Base-by-base conservation (phyloP, 2,113 vertebrate genomes). In the Toxostoma redivivum region DNA sequence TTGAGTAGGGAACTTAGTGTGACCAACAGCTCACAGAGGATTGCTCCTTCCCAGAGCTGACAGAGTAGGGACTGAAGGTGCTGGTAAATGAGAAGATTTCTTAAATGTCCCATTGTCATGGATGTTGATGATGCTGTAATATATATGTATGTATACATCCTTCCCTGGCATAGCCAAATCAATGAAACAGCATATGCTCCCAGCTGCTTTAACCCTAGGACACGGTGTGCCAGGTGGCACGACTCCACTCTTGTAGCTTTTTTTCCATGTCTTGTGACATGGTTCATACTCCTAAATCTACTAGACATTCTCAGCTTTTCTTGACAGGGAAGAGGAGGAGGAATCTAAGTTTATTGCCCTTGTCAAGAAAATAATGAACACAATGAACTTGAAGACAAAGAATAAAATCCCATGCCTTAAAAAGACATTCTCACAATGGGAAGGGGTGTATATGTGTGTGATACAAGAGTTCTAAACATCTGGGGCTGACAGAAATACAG, bases 171-270 rank as follows among this genome's bases (percentile, higher is more conserved):
- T 35, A 72, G 78, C 45, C 31, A 57, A 94, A 45, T 60, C 73
- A 89, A 14, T 72, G 89, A 57, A 94, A 61, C 44, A 71, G 76
- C 86, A 83, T 81, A 47, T 86, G 76, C 18, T 88, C 47, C 56
- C 93, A 96, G 94, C 95, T 96, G 94, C 48, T 77, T 71, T 51
- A 72, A 69, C 82, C 53, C 82, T 37, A 67, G 88, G 86, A 67
- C 40, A 12, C 1, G 31, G 28, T 23, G 33, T 78, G 64, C 93
- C 94, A 94, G 92, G 92, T 92, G 94, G 85, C 79, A 94, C 60
- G 44, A 65, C 76, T 96, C 64, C 28, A 51, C 24, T 50, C 79
- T 74, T 7, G 1, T 9, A 76, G 78, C 44, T 69, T 85, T 95
- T 92, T 93, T 78, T 48, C 31, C 42, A 11, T 48, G n/a, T 71